Base-by-base conservation (phyloP, 2,113 vertebrate genomes). In the Aramus guarauna region DNA sequence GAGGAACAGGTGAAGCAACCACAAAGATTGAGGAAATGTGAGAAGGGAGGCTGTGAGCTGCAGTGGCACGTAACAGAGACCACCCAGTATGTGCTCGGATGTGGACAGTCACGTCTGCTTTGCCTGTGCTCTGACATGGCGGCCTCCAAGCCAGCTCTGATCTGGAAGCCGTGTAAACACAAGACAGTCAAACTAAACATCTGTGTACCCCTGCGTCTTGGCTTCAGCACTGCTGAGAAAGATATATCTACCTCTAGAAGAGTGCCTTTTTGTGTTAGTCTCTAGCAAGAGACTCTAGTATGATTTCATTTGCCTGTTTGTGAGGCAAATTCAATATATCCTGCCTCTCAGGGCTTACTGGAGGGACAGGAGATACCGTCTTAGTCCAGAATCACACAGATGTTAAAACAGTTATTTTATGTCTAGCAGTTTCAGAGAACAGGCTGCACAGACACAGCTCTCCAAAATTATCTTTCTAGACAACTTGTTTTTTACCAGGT, bases 61-160 rank as follows among this genome's bases (percentile, higher is more conserved):
- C 34, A 53, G 79, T 71, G 23, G 7, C 26, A 27, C 0, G 0
- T 50, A n/a, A 3, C 13, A 5, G 37, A 92, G 60, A 63, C 60
- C 29, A 19, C 26, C 5, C 0, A 1, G 12, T 59, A 27, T 0
- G 3, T 66, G 34, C 18, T 92, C 0, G 0, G 62, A 43, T 88
- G 27, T 43, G 67, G 30, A 43, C 16, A 39, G 7, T 85, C 43
- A 20, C 0, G 1, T 60, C 47, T 52, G 29, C 68, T 90, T 75
- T 90, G 71, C 21, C 32, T 34, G 14, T 58, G 27, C 34, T 62
- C 32, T 36, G 30, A 48, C 27, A 24, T 4, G 27, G 19, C 43
- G 76, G 30, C 58, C 17, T 85, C 9, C 48, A 69, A 26, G 62
- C 18, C 48, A 73, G 23, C 9, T 88, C 11, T 76, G 15, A 52